Evolutionary conservation across 2,888 invertebrate species (phyloP).

Genomic region (Endomychus coccineus): DNA sequence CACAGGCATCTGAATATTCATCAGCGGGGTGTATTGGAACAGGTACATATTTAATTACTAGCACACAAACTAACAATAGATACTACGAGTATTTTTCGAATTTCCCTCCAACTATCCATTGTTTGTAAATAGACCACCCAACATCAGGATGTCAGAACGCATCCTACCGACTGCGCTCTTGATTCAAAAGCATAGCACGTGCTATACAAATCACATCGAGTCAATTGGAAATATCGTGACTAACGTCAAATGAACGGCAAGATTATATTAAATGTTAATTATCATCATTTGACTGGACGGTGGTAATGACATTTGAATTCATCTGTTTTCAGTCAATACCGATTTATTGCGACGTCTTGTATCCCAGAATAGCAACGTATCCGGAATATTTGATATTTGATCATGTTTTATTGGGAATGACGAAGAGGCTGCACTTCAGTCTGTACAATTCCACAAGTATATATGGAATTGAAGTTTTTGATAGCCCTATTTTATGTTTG

Average conservation of each 20-base stretch:
- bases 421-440: constrained; percentile 23
- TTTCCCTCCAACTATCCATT: too few species aligned
- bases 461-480: not conserved
- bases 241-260: too few species aligned
- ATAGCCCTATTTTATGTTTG: not conserved
- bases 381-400: constrained; percentile 25
- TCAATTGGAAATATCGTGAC: too few species aligned
- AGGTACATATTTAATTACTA: too few species aligned
- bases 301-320: not conserved
- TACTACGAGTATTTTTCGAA: too few species aligned
- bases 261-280: too few species aligned
- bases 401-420: constrained; percentile 23
- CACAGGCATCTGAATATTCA: constrained; percentile 17
- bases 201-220: too few species aligned
- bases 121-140: too few species aligned
- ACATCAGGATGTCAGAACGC: too few species aligned
- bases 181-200: too few species aligned
- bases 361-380: constrained; percentile 26
- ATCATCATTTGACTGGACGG: not conserved
- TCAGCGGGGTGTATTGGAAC: constrained; percentile 18
- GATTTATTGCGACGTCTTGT: constrained; percentile 24
- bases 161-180: too few species aligned
- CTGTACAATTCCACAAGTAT: constrained; percentile 31
- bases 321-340: constrained; percentile 23
- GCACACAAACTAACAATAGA: too few species aligned